Evolutionary conservation across 1,140 invertebrate genomes (phyloP), one percentile per base, ranked within the genome.

Genomic region (Drosophila ironensis): DNA sequence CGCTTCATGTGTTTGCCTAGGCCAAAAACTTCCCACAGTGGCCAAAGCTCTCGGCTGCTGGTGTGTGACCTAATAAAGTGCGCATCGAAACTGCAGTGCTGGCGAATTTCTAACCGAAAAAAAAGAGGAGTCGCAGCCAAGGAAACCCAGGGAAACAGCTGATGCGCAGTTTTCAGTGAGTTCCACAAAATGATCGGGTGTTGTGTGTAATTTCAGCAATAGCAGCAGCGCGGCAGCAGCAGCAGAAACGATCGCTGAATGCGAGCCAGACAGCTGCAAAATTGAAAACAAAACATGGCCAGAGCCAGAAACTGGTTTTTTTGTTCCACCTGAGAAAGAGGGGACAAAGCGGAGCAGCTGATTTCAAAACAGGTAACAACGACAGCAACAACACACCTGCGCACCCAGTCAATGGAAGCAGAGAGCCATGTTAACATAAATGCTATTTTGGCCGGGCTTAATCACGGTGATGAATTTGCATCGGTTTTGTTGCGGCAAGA

Each of bases 251-350:
- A 57, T 66, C 59, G 44, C 19, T 66, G 22, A 50, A 52, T 52
- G 40, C 57, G 60, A 72, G 44, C 24, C 51, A 60, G 77, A 67
- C 77, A 76, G 76, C 77, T 81, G 77, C 78, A 81, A 77, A 77
- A 82, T 44, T 27, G 63, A 82, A 84, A 84, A 82, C 77, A 82
- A 72, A 80, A 80, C 76, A 80, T 54, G 70, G 40, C 27, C 57
- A 80, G 57, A 73, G 47, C 40, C 40, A 73, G 53, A 77, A 78
- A 78, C 75, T 27, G 46, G 75, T 80, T 80, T 37, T 37, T 33
- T 33, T 37, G 2, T 2, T 37, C 81, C 45, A 51, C 61, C 44
- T 20, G 45, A 12, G 35, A 14, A 14, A 25, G 52, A 60, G 56
- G 52, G 56, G 56, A 61, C 54, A 45, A 60, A 30, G 60, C 56